phyloP scores from a whole-genome alignment of 2,797 vertebrate species.

The Nyctalus aviator region DNA sequence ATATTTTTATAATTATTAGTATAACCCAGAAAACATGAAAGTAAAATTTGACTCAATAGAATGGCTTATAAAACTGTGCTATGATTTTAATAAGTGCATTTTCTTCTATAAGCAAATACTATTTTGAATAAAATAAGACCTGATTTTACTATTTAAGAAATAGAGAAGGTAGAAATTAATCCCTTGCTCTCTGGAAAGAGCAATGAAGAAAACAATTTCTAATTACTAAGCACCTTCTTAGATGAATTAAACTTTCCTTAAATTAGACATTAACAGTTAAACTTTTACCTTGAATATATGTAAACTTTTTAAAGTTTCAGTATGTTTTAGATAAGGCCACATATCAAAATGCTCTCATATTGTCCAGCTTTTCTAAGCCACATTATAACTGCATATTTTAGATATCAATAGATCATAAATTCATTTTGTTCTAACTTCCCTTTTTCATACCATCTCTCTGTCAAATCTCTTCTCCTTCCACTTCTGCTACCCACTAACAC shows the following conservation, averaged over 20 bases:
- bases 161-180: background rate
- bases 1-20: background rate
- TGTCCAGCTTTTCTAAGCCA: background rate
- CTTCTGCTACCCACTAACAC: background rate
- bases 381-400: background rate
- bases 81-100: background rate
- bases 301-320: background rate
- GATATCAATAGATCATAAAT: background rate
- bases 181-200: constrained; percentile 41
- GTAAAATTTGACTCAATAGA: background rate
- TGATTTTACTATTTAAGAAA: background rate
- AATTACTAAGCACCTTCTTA: constrained; percentile 1
- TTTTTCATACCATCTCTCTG: background rate
- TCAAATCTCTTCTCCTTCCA: background rate
- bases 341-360: background rate
- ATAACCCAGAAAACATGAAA: background rate
- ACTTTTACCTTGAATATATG: background rate
- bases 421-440: background rate
- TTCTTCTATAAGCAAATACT: background rate
- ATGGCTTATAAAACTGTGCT: background rate
- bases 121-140: constrained; percentile 4
- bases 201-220: constrained; percentile 51
- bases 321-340: background rate
- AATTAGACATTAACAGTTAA: constrained; percentile 9
- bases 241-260: constrained; percentile 2